A percentile compares a stretch with the other conserved stretches of the same genome.
Conservation (phyloP, 2,888 invertebrate genomes). For the Parasteatoda lunata region DNA sequence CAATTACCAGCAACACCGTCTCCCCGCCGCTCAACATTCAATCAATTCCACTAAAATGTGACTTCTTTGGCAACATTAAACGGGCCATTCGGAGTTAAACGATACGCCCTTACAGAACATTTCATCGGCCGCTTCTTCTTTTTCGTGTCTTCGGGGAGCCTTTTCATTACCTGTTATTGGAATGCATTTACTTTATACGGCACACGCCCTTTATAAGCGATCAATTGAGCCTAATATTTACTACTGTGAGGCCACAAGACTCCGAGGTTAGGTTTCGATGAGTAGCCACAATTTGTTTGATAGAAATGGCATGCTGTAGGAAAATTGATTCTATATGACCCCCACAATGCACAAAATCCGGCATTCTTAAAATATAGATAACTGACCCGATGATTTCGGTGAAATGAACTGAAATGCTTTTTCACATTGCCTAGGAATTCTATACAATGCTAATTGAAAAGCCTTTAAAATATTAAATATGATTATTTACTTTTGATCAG, state of each 20-base stretch:
- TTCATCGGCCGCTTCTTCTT: conserved; percentile 18
- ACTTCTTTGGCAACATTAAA: conserved; percentile 25
- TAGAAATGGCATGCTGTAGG: too few species aligned
- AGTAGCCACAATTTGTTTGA: not conserved
- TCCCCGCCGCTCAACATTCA: conserved; percentile 39
- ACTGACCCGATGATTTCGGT: too few species aligned
- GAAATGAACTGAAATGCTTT: too few species aligned
- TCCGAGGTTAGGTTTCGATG: not conserved
- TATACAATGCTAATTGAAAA: too few species aligned
- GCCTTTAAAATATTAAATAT: too few species aligned
- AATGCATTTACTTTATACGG: conserved; percentile 34
- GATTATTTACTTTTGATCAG: too few species aligned
- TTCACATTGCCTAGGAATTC: too few species aligned
- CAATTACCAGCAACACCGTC: conserved; percentile 46
- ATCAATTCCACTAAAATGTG: conserved; percentile 39
- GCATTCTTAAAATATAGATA: too few species aligned
- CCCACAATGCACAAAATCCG: too few species aligned
- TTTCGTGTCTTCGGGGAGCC: not conserved
- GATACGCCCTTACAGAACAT: conserved; percentile 42
- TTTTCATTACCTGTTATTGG: conserved; percentile 51
- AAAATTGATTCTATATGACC: too few species aligned
- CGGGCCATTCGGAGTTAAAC: conserved; percentile 37
- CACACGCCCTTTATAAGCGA: conserved; percentile 41
- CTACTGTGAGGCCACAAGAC: not conserved
- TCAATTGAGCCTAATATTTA: conserved; percentile 40